phyloP scores from a whole-genome alignment of 1,140 invertebrate species.

The Drosophila pruinosa region DNA sequence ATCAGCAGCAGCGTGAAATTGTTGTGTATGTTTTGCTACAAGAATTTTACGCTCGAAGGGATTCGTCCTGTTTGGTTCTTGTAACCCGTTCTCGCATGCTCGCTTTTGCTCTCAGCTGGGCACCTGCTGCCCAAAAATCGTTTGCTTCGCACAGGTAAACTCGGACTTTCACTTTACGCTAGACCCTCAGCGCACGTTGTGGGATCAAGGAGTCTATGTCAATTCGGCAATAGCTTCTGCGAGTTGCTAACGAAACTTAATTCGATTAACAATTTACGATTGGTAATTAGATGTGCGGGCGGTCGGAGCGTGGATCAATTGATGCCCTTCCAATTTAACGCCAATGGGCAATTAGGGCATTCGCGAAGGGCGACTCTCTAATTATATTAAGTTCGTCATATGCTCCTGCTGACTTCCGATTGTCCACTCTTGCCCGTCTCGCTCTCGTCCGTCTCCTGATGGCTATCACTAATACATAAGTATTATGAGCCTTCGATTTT shows the following conservation, averaged over 20 bases:
- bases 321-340: slow-evolving; percentile 59
- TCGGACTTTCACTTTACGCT: slow-evolving; percentile 15
- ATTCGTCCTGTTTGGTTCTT: slow-evolving; percentile 6
- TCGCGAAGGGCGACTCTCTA: slow-evolving; percentile 19
- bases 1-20: slow-evolving; percentile 20
- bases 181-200: background rate
- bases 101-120: slow-evolving; percentile 23
- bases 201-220: background rate
- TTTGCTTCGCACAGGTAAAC: slow-evolving; percentile 18
- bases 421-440: background rate
- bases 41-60: slow-evolving; percentile 62
- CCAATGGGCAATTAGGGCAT: slow-evolving; percentile 53
- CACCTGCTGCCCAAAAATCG: slow-evolving; percentile 60
- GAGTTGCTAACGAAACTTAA: slow-evolving; percentile 7
- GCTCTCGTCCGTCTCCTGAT: slow-evolving; percentile 24
- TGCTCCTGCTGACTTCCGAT: slow-evolving; percentile 39
- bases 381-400: slow-evolving; percentile 63
- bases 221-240: background rate
- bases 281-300: slow-evolving; percentile 65
- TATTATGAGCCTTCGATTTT: slow-evolving; percentile 48
- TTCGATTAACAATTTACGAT: slow-evolving; percentile 47
- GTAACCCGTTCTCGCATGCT: slow-evolving; percentile 56
- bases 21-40: slow-evolving; percentile 63
- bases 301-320: slow-evolving; percentile 5
- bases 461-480: slow-evolving; percentile 21